Evolutionary conservation across 1,140 invertebrate species (phyloP).

Genomic region (Nasonia vitripennis): DNA sequence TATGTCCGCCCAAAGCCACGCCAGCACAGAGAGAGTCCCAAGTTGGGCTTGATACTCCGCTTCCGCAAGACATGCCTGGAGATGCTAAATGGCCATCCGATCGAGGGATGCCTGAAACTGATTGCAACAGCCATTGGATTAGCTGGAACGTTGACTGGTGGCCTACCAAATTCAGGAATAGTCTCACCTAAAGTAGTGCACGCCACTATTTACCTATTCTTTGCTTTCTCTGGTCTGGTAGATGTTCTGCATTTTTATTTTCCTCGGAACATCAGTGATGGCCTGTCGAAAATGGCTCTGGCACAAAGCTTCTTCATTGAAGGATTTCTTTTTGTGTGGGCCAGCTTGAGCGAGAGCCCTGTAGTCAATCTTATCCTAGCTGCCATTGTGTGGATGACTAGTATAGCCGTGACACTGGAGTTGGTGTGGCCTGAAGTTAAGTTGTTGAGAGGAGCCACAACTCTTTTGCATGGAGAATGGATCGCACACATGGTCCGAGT

Average conservation of each 20-base stretch:
- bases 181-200: constrained; percentile 68
- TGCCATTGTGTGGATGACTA: constrained; percentile 65
- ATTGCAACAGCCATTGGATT: constrained; percentile 65
- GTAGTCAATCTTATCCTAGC: constrained; percentile 65
- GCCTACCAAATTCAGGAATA: constrained; percentile 57
- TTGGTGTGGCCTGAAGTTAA: constrained; percentile 68
- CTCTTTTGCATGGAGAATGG: constrained; percentile 71
- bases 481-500: constrained; percentile 68
- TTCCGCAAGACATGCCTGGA: constrained; percentile 56
- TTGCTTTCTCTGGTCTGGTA: constrained; percentile 71
- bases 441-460: constrained; percentile 64
- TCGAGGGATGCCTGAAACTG: constrained; percentile 66
- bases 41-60: constrained; percentile 44
- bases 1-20: constrained; percentile 54
- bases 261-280: constrained; percentile 63
- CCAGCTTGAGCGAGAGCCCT: constrained; percentile 54
- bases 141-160: constrained; percentile 60
- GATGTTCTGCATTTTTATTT: constrained; percentile 72
- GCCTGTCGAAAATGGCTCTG: constrained; percentile 67
- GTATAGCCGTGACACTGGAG: constrained; percentile 64
- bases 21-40: constrained; percentile 47
- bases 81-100: constrained; percentile 59
- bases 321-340: constrained; percentile 68
- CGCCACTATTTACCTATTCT: constrained; percentile 72
- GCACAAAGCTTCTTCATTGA: constrained; percentile 71